Conservation (phyloP, 2,113 vertebrate species). For the Salvelinus fontinalis region DNA sequence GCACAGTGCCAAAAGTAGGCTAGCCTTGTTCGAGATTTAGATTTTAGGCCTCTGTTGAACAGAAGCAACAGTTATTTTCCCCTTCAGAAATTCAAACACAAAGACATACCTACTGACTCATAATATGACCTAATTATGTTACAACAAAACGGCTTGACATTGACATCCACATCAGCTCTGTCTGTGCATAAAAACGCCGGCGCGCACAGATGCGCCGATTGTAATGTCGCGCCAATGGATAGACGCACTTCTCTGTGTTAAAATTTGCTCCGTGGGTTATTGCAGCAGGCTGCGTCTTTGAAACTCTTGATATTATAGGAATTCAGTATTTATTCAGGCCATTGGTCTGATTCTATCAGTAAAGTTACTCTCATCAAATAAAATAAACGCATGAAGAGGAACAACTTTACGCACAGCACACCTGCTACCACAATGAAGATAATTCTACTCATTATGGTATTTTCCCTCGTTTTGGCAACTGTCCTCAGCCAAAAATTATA, state of each 20-base stretch:
- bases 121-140: conserved; percentile 50
- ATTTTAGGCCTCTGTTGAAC: background rate
- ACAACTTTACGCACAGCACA: background rate
- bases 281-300: background rate
- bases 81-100: conserved; percentile 6
- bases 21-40: background rate
- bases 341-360: background rate
- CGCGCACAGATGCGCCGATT: conserved; percentile 12
- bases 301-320: background rate
- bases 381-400: background rate
- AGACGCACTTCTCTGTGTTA: background rate
- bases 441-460: conserved; percentile 65
- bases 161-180: conserved; percentile 32
- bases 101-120: conserved; percentile 34
- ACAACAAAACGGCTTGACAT: conserved; percentile 48
- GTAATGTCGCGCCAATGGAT: background rate
- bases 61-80: background rate
- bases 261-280: background rate
- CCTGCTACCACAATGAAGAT: conserved; percentile 70
- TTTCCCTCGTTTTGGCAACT: conserved; percentile 73
- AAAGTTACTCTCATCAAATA: background rate
- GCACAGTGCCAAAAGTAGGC: background rate
- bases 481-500: conserved; percentile 73
- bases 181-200: conserved; percentile 61
- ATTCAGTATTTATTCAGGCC: background rate